A percentile compares a stretch with the other conserved stretches of the same genome.
Conservation (phyloP, 1,140 invertebrate genomes). For the Aricia agestis region DNA sequence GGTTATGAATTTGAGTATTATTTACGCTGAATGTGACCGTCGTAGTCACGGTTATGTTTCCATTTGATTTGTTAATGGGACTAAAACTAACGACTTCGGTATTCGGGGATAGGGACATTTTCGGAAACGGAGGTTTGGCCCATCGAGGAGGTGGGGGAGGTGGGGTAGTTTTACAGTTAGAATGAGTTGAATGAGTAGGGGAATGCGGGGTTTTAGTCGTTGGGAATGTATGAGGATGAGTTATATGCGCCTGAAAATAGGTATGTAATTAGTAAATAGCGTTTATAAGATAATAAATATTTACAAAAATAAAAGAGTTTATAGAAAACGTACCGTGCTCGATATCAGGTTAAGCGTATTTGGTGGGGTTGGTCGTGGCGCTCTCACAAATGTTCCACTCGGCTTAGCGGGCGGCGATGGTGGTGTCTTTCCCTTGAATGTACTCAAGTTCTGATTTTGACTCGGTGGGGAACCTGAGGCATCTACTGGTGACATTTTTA, state of each 20-base stretch:
- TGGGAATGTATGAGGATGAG: slow-evolving; percentile 71
- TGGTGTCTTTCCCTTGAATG: slow-evolving; percentile 77
- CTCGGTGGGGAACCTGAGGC: slow-evolving; percentile 58
- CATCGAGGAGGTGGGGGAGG: slow-evolving; percentile 80
- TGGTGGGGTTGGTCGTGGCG: slow-evolving; percentile 86
- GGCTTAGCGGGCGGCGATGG: slow-evolving; percentile 73
- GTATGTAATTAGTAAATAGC: slow-evolving; percentile 52
- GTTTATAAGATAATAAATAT: slow-evolving; percentile 24
- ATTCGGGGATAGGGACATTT: slow-evolving; percentile 80
- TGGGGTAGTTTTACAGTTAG: slow-evolving; percentile 66
- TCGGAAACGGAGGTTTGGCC: slow-evolving; percentile 78
- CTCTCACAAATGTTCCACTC: slow-evolving; percentile 71
- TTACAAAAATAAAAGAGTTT: background rate
- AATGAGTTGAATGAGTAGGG: slow-evolving; percentile 60
- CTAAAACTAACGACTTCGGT: slow-evolving; percentile 74
- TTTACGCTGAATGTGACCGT: slow-evolving; percentile 89
- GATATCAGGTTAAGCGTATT: slow-evolving; percentile 86
- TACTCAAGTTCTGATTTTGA: slow-evolving; percentile 75
- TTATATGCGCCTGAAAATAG: slow-evolving; percentile 76
- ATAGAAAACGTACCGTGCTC: slow-evolving; percentile 66
- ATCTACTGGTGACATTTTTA: slow-evolving; percentile 84
- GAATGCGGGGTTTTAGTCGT: slow-evolving; percentile 58
- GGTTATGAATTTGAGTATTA: slow-evolving; percentile 73
- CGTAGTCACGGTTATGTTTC: slow-evolving; percentile 86
- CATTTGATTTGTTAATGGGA: slow-evolving; percentile 70